A percentile compares a stretch with the other conserved stretches of the same genome.
phyloP scores from a whole-genome alignment of 2,888 invertebrate species.

The Tenodera sinensis region DNA sequence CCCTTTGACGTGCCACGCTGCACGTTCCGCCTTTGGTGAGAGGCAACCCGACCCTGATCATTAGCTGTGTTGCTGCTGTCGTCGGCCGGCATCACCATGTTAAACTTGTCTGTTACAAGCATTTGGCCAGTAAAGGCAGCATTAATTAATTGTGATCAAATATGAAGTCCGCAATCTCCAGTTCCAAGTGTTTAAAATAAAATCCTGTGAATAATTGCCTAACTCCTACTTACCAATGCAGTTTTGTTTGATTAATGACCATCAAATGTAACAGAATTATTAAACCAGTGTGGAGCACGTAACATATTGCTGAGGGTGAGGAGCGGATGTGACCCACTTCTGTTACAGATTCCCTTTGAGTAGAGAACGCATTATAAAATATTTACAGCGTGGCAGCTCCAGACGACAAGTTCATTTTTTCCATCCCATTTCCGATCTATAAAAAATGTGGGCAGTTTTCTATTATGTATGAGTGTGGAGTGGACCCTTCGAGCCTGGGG shows the following conservation, averaged over 20 bases:
- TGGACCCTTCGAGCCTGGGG: background rate
- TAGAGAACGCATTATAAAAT: background rate
- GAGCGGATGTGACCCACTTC: background rate
- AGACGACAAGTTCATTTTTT: background rate
- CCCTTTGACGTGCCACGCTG: no score
- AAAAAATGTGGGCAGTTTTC: background rate
- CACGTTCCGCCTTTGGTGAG: no score
- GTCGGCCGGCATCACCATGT: no score
- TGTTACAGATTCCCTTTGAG: background rate
- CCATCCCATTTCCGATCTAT: background rate
- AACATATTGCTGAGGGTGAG: background rate
- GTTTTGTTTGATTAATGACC: background rate
- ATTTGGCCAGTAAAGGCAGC: no score
- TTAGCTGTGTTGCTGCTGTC: no score
- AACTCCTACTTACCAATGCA: background rate
- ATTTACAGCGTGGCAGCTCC: background rate
- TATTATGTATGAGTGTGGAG: background rate
- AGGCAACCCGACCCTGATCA: no score
- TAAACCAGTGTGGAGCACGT: background rate
- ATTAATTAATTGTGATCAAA: no score
- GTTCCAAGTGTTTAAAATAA: no score
- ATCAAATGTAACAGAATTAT: background rate
- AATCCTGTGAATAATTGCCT: no score
- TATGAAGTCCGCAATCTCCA: no score
- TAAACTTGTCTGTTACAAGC: no score